These are phyloP conservation scores for Hydrolagus colliei DNA, from an alignment of 2,797 vertebrate species.

Conservation along the genomic window DNA sequence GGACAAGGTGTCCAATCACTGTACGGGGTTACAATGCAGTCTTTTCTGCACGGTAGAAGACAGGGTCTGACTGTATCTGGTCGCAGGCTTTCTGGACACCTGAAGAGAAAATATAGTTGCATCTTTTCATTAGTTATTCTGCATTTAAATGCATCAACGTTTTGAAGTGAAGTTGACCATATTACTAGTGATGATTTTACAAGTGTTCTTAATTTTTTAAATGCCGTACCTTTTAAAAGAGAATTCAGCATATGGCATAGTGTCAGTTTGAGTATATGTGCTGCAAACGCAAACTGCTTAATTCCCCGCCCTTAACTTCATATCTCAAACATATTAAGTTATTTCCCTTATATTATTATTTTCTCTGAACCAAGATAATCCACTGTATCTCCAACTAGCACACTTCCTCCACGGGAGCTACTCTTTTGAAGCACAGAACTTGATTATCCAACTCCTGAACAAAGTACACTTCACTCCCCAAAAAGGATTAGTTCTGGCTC, in stretches of 20 bases:
- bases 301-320: not conserved
- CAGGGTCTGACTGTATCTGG: slow-evolving; percentile 81
- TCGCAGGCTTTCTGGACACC: slow-evolving; percentile 87
- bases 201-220: not conserved
- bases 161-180: not conserved
- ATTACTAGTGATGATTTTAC: not conserved
- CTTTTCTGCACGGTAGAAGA: slow-evolving; percentile 83
- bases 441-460: too few species aligned
- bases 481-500: too few species aligned
- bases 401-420: too few species aligned
- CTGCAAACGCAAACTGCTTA: not conserved
- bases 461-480: too few species aligned
- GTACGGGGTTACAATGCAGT: slow-evolving; percentile 83
- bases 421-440: too few species aligned
- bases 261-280: not conserved
- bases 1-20: slow-evolving; percentile 85
- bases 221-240: not conserved
- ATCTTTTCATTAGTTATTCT: not conserved
- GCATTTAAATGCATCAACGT: not conserved
- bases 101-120: slow-evolving; percentile 42
- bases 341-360: too few species aligned
- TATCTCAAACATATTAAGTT: too few species aligned
- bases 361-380: too few species aligned
- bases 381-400: too few species aligned
- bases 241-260: not conserved